phyloP scores from a whole-genome alignment of 1,140 invertebrate species.

The Psix sp. region DNA sequence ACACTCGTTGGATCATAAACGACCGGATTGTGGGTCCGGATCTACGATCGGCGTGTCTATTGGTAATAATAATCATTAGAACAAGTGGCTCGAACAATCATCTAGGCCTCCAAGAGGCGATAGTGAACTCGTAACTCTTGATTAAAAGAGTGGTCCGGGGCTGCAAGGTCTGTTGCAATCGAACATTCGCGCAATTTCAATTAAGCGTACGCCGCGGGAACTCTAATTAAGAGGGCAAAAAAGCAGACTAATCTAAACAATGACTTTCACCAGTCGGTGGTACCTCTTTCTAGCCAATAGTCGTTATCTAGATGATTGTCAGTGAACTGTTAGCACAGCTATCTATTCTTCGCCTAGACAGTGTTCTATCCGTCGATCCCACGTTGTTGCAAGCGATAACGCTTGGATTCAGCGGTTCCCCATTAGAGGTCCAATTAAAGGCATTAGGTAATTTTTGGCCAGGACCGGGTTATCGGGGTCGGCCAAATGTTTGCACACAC shows the following conservation, averaged over 20 bases:
- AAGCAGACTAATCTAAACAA: conserved; percentile 34
- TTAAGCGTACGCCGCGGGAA: conserved; percentile 28
- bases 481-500: neutral
- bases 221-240: conserved; percentile 49
- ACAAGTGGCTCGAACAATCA: conserved; percentile 17
- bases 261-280: conserved; percentile 24
- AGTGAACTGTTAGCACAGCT: conserved; percentile 18
- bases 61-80: conserved; percentile 25
- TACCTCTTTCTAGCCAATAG: conserved; percentile 44
- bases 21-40: no score
- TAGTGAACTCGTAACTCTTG: conserved; percentile 30
- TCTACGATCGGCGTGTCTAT: conserved; percentile 17
- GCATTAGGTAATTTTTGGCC: conserved; percentile 7
- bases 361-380: conserved; percentile 19
- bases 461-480: conserved; percentile 29
- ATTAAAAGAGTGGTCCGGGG: conserved; percentile 15
- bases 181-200: conserved; percentile 39
- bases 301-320: conserved; percentile 48
- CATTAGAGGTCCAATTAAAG: conserved; percentile 19
- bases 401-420: neutral
- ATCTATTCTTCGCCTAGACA: conserved; percentile 28
- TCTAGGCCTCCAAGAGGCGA: conserved; percentile 16
- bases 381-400: conserved; percentile 13
- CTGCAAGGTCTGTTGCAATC: conserved; percentile 7
- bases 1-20: no score